These are phyloP conservation scores for Hypanus sabinus DNA, from an alignment of 2,113 vertebrate genomes.

Conservation along the genomic window DNA sequence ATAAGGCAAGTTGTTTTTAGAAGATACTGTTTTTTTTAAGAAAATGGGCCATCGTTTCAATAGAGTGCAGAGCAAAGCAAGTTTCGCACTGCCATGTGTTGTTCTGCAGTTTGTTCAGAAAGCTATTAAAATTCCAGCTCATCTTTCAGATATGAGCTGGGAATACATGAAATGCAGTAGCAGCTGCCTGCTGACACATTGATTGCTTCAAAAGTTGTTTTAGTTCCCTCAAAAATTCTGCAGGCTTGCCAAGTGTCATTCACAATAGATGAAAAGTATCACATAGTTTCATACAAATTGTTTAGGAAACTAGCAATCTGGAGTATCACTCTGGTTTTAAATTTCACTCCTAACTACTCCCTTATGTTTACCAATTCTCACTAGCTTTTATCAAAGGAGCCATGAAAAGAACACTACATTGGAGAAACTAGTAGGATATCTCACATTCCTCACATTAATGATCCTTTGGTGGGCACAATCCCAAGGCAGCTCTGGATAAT, in stretches of 20 bases:
- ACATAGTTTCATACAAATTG: background rate
- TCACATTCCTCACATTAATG: background rate
- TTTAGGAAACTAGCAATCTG: background rate
- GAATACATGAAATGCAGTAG: background rate
- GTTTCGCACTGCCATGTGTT: background rate
- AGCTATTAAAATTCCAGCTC: background rate
- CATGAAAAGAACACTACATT: background rate
- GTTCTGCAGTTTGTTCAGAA: background rate
- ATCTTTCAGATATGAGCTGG: background rate
- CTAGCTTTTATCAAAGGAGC: background rate
- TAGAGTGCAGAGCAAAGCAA: background rate
- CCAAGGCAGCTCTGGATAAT: too few species aligned
- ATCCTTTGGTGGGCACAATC: background rate
- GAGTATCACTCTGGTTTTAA: background rate
- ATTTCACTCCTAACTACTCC: background rate
- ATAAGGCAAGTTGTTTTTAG: too few species aligned
- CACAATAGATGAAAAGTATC: background rate
- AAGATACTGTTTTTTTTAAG: background rate
- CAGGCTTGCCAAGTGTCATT: background rate
- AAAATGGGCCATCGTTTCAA: background rate
- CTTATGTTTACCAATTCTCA: background rate
- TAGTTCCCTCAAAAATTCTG: background rate
- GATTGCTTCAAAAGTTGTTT: background rate
- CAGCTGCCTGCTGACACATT: background rate
- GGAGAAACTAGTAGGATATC: background rate